phyloP scores from a whole-genome alignment of 37 sponge, comb jelly and placozoan species.

The Mnemiopsis leidyi region DNA sequence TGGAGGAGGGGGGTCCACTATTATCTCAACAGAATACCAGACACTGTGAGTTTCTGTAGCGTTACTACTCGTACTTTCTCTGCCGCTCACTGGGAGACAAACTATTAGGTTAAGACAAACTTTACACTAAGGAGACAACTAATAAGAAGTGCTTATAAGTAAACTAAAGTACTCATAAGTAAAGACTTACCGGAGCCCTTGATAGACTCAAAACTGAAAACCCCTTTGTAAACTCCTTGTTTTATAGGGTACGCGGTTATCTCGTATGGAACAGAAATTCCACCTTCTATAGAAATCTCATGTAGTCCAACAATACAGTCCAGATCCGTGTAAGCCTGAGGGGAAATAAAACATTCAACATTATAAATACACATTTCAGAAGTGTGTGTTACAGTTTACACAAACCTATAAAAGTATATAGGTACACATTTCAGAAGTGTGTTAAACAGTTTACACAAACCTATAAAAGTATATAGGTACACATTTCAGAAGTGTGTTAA shows the following conservation, averaged over 20 bases:
- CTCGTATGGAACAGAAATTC: slow-evolving; percentile 60
- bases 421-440: no score
- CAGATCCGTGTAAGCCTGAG: slow-evolving; percentile 47
- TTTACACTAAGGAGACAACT: no score
- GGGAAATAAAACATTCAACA: no score
- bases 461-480: no score
- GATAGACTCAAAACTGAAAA: slow-evolving; percentile 45
- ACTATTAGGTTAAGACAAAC: no score
- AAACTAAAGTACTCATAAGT: no score
- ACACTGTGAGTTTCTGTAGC: slow-evolving; percentile 58
- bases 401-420: no score
- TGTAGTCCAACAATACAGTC: slow-evolving; percentile 65
- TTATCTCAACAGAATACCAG: slow-evolving; percentile 63
- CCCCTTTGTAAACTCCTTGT: slow-evolving; percentile 30
- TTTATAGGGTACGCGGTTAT: slow-evolving; percentile 46
- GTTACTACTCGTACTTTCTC: slow-evolving; percentile 25
- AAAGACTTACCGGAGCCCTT: neutral
- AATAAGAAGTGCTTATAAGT: no score
- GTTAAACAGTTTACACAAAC: no score
- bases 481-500: no score
- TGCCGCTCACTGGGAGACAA: neutral
- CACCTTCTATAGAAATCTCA: slow-evolving; percentile 48
- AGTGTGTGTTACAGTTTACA: no score
- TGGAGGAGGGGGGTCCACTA: slow-evolving; percentile 63
- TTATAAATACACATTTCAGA: no score